Conservation (phyloP, 2,113 vertebrate species). For the Scopus umbretta region DNA sequence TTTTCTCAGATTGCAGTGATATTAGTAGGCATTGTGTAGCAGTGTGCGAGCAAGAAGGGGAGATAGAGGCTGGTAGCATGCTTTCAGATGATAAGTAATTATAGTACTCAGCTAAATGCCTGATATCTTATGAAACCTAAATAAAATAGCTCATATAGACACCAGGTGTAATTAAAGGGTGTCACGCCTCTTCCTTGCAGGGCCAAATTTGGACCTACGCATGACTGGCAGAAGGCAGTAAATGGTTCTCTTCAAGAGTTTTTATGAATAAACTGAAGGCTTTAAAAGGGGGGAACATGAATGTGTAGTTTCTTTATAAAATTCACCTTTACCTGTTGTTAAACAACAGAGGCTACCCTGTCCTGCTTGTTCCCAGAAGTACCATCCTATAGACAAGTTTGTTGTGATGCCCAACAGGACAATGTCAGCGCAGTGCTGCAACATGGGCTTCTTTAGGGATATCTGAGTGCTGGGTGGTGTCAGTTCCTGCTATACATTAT, state of each 20-base stretch:
- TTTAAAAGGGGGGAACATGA: rapidly evolving
- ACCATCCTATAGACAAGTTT: neutral
- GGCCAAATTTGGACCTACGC: neutral
- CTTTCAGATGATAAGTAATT: neutral
- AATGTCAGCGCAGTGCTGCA: neutral
- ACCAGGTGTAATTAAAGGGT: neutral
- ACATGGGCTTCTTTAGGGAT: neutral
- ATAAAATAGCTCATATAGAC: neutral
- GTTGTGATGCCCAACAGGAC: neutral
- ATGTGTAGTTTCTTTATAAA: neutral
- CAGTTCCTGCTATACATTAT: neutral
- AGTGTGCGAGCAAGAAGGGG: neutral
- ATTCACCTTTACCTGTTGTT: neutral
- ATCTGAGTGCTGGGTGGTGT: neutral
- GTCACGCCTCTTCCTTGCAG: neutral
- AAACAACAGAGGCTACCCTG: neutral
- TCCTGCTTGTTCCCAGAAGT: neutral
- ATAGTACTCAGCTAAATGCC: neutral
- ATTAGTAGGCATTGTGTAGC: neutral
- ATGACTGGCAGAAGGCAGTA: neutral
- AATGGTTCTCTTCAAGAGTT: neutral
- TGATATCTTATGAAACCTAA: neutral
- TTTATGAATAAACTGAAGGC: neutral
- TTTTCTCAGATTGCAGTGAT: neutral
- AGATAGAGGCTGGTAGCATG: rapidly evolving